phyloP scores from a whole-genome alignment of 2,113 vertebrate species.

The Gallinago undulata region DNA sequence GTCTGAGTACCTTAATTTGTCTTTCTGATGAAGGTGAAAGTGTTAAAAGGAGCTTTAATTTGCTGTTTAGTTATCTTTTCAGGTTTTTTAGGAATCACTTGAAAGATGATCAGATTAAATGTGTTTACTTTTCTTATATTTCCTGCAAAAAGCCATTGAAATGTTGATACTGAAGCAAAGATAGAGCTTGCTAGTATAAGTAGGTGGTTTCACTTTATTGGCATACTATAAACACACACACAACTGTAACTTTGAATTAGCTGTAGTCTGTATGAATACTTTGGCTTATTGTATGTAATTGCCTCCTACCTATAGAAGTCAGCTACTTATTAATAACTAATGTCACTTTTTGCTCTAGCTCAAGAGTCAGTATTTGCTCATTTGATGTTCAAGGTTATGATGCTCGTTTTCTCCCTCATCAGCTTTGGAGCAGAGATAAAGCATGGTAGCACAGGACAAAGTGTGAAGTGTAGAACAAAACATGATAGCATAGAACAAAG shows the following conservation, averaged over 20 bases:
- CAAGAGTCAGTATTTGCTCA: not conserved
- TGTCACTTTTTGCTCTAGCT: not conserved
- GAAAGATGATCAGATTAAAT: not conserved
- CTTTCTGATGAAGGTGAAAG: not conserved
- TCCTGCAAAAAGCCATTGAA: not conserved
- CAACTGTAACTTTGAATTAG: not conserved
- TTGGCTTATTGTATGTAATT: not conserved
- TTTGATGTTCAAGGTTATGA: not conserved
- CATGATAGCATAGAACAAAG: not conserved
- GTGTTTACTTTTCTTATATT: not conserved
- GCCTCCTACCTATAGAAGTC: not conserved
- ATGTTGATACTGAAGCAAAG: not conserved
- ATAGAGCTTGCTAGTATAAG: not conserved
- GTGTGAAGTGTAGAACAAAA: not conserved
- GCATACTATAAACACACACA: not conserved
- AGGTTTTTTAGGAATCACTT: not conserved
- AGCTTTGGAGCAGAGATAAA: not conserved
- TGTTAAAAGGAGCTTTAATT: constrained; percentile 23
- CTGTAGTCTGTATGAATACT: not conserved
- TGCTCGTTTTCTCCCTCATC: not conserved
- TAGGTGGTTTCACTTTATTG: not conserved
- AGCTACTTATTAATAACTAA: not conserved
- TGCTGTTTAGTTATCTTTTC: not conserved
- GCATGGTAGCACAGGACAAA: not conserved
- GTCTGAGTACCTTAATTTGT: constrained; percentile 31